Conservation (phyloP, 2,113 vertebrate species). For the Aramus guarauna region DNA sequence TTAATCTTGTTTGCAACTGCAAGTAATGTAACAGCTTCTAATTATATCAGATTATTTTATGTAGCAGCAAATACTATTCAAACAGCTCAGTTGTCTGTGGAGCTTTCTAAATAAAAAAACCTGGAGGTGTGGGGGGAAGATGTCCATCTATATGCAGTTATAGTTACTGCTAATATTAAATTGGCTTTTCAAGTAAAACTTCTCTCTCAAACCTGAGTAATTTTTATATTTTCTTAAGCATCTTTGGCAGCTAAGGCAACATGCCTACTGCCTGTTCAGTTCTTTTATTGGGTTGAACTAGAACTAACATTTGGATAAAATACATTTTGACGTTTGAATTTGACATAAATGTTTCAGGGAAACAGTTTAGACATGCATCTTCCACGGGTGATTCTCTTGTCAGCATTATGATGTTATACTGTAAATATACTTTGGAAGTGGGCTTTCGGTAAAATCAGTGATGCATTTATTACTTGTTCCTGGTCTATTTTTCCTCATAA, state of each 20-base stretch:
- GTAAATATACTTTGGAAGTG: conserved; percentile 42
- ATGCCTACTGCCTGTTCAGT: conserved; percentile 44
- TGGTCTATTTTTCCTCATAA: neutral
- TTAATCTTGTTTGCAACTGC: conserved; percentile 1
- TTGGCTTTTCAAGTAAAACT: conserved; percentile 38
- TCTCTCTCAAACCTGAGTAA: conserved; percentile 35
- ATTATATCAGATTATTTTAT: conserved; percentile 2
- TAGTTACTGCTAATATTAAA: conserved; percentile 50
- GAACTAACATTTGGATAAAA: conserved; percentile 45
- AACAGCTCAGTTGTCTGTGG: neutral
- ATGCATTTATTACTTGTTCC: neutral
- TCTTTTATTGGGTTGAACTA: conserved; percentile 51
- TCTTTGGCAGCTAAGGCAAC: conserved; percentile 26
- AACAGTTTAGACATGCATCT: conserved; percentile 32
- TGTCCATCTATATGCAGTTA: conserved; percentile 26
- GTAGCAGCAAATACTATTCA: neutral
- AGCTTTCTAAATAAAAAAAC: conserved; percentile 55
- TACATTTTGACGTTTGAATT: conserved; percentile 70
- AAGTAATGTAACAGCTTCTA: conserved; percentile 7
- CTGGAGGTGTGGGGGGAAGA: neutral
- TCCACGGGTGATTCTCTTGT: conserved; percentile 19
- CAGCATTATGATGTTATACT: neutral
- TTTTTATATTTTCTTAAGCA: conserved; percentile 26
- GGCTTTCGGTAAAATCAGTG: conserved; percentile 1
- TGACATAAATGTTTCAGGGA: conserved; percentile 56